phyloP scores from a whole-genome alignment of 2,797 vertebrate species.

The Micrastur ruficollis region DNA sequence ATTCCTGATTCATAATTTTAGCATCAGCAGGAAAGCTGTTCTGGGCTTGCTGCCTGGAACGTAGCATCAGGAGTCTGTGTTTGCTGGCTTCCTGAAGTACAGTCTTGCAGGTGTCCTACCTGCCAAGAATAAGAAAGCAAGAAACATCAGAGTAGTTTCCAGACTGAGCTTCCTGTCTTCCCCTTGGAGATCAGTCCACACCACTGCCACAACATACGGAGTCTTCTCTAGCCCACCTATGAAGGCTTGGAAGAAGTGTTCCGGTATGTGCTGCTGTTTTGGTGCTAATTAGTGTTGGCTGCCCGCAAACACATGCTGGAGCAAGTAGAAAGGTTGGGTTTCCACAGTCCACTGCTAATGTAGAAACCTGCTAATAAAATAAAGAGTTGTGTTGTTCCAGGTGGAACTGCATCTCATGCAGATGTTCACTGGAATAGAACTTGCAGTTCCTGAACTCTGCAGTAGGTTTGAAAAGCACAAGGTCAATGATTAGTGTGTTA shows the following conservation, averaged over 20 bases:
- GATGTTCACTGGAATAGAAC: slow-evolving; percentile 19
- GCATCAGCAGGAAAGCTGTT: background rate
- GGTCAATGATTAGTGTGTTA: background rate
- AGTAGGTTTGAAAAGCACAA: background rate
- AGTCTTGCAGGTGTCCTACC: slow-evolving; percentile 28
- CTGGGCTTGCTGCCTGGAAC: slow-evolving; percentile 27
- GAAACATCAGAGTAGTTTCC: slow-evolving; percentile 4
- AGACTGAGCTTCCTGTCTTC: slow-evolving; percentile 40
- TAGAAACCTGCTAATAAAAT: slow-evolving; percentile 23
- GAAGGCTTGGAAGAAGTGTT: background rate
- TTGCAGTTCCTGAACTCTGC: background rate
- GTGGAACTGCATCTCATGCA: background rate
- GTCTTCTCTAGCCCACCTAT: slow-evolving; percentile 12
- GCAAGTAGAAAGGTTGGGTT: background rate
- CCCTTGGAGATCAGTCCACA: background rate
- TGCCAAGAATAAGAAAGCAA: slow-evolving; percentile 59
- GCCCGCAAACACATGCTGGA: background rate
- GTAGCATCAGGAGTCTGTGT: background rate
- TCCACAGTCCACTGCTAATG: background rate
- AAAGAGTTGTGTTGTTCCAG: slow-evolving; percentile 13
- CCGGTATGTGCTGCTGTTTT: background rate
- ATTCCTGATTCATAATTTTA: background rate
- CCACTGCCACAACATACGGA: background rate
- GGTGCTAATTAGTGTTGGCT: background rate
- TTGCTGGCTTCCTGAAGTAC: background rate